A percentile compares a stretch with the other conserved stretches of the same genome.
Evolutionary conservation across 2,888 invertebrate genomes (phyloP).

Genomic region (Macrophya annulata): DNA sequence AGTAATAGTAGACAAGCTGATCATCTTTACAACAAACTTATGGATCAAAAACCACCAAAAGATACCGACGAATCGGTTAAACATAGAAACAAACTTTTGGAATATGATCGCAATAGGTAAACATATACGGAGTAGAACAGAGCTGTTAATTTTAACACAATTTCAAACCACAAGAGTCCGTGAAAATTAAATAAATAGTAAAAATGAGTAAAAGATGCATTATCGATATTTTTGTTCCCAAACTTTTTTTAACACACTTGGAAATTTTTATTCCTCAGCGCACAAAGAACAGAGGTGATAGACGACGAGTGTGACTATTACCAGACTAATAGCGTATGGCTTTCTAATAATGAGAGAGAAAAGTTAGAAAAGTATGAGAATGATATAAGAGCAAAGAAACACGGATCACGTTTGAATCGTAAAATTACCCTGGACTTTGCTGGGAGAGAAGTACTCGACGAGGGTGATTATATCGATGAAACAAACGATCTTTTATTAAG

Average conservation of each 20-base stretch:
- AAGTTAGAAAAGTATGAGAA: conserved; percentile 86
- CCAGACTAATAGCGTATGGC: conserved; percentile 91
- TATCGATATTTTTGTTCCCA: conserved; percentile 66
- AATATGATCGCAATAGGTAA: conserved; percentile 91
- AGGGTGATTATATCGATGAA: conserved; percentile 59
- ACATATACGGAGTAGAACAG: background rate
- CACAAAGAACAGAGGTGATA: conserved; percentile 88
- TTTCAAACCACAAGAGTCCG: background rate
- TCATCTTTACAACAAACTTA: conserved; percentile 85
- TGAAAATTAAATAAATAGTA: background rate
- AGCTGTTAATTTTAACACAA: background rate
- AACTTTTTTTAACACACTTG: background rate
- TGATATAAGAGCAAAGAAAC: conserved; percentile 85
- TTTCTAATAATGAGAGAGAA: conserved; percentile 86
- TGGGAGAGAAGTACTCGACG: conserved; percentile 78
- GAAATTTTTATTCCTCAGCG: conserved; percentile 79
- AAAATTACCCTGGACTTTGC: conserved; percentile 91
- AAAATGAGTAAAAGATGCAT: background rate
- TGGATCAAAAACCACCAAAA: conserved; percentile 81
- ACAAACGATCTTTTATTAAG: conserved; percentile 33
- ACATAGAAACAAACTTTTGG: conserved; percentile 90
- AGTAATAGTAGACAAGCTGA: conserved; percentile 86
- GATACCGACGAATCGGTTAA: conserved; percentile 88
- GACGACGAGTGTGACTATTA: conserved; percentile 98
- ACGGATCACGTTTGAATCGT: conserved; percentile 85